Evolutionary conservation across 2,113 vertebrate genomes (phyloP).

Genomic region (Tenrec ecaudatus): DNA sequence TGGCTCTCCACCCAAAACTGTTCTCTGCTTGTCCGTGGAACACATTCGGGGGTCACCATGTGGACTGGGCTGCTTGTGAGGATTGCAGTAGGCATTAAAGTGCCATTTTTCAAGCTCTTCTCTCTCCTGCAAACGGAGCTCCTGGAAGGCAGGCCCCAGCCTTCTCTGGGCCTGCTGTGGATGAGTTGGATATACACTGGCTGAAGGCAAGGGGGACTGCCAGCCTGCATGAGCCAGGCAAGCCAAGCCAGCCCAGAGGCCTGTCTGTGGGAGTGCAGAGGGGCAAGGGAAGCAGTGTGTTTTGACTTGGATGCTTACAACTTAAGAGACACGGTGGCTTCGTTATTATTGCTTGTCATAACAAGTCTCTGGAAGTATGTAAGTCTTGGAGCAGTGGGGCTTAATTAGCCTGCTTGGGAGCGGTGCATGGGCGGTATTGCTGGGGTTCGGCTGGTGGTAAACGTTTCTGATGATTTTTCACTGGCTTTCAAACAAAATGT

Average conservation of each 20-base stretch:
- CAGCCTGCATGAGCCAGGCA: neutral
- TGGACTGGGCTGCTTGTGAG: neutral
- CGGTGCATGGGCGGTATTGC: neutral
- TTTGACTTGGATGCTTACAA: constrained; percentile 74
- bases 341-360: constrained; percentile 77
- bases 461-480: constrained; percentile 57
- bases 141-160: neutral
- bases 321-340: constrained; percentile 53
- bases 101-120: neutral
- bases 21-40: neutral
- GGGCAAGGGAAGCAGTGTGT: constrained; percentile 43
- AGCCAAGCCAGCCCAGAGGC: neutral
- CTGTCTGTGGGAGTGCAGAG: neutral
- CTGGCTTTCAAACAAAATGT: neutral
- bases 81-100: neutral
- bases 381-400: constrained; percentile 58
- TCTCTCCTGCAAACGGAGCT: constrained; percentile 6
- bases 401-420: constrained; percentile 74
- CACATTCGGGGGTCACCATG: neutral
- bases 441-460: constrained; percentile 54
- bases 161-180: neutral
- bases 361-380: constrained; percentile 59
- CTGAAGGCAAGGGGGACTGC: neutral
- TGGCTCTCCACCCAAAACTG: neutral
- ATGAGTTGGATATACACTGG: neutral